Evolutionary conservation across 1,140 invertebrate species (phyloP).

Genomic region (Anagrus nilaparvatae): DNA sequence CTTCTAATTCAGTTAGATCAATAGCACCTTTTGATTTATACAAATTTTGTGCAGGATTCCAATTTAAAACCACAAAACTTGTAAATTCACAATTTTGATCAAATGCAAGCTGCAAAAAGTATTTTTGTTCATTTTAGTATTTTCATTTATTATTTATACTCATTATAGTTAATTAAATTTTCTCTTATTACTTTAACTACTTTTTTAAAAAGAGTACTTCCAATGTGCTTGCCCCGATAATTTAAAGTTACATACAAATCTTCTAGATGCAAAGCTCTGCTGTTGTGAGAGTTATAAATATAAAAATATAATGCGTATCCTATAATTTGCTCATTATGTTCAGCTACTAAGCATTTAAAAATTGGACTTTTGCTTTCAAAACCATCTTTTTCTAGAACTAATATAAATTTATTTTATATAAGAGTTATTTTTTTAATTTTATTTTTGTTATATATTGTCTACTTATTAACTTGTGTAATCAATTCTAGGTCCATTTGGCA

Average conservation of each 20-base stretch:
- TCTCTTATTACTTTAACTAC: constrained; percentile 53
- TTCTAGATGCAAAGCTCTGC: constrained; percentile 65
- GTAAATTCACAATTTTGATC: constrained; percentile 47
- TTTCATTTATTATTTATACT: too few species aligned
- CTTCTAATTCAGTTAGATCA: constrained; percentile 55
- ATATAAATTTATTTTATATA: constrained; percentile 16
- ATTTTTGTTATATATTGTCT: too few species aligned
- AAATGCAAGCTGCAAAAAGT: constrained; percentile 45
- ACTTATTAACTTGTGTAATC: constrained; percentile 40
- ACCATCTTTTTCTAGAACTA: constrained; percentile 59
- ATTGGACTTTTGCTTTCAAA: constrained; percentile 52
- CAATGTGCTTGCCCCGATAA: constrained; percentile 56
- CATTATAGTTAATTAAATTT: not conserved
- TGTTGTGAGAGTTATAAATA: constrained; percentile 70
- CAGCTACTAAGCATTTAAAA: constrained; percentile 60
- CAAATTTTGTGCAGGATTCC: constrained; percentile 72
- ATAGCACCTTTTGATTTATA: constrained; percentile 59
- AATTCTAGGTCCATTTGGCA: constrained; percentile 61
- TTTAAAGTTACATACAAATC: constrained; percentile 67
- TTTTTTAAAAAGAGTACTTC: constrained; percentile 54
- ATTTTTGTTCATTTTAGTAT: too few species aligned
- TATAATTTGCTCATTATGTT: constrained; percentile 38
- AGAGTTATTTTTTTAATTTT: too few species aligned
- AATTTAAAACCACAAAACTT: constrained; percentile 70
- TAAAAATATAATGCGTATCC: constrained; percentile 70